Evolutionary conservation across 37 sponge, comb jelly and placozoan genomes (phyloP), one percentile per base, ranked within the genome.

Genomic region (Chondrosia reniformis): DNA sequence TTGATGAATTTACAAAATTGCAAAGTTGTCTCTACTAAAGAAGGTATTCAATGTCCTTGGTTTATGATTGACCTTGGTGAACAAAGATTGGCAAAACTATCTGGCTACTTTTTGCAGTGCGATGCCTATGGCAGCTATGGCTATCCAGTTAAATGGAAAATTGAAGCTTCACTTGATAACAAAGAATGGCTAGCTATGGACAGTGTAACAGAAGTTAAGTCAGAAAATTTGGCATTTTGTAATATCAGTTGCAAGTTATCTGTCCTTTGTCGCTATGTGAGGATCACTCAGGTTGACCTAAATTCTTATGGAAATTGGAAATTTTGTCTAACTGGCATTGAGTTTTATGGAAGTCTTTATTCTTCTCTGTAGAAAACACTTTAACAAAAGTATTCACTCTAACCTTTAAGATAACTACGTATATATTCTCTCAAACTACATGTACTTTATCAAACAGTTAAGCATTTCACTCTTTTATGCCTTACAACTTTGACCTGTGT

Each of bases 241-340:
- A 25, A 25, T 0, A 43, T 58, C 13, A 55, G 6, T 4, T 10
- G 45, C 15, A n/a, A n/a, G n/a, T n/a, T n/a, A n/a, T 28, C 15
- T 21, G 9, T 32, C 1, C 63, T 49, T 40, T 28, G 78, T 2
- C 78, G 78, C 32, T 77, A 77, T 37, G 28, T 77, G 25, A 55
- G 56, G 21, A 45, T 77, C 32, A 57, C 56, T 33, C 78, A 57
- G 36, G 33, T 77, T 4, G 78, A 62, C 15, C 2, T 12, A 40
- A 77, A 77, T 36, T 30, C 42, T 7, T 36, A 32, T 2, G 63
- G 63, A 1, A 77, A 77, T 36, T 3, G 59, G 25, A 56, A 30
- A 43, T 39, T 77, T 62, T 77, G 78, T 57, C 78, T 77, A 59
- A 77, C 43, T 77, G 78, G 78, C 7, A 28, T 77, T 5, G 78